These are phyloP conservation scores for Dynastes tityus DNA, from an alignment of 2,888 invertebrate species.

Conservation along the genomic window DNA sequence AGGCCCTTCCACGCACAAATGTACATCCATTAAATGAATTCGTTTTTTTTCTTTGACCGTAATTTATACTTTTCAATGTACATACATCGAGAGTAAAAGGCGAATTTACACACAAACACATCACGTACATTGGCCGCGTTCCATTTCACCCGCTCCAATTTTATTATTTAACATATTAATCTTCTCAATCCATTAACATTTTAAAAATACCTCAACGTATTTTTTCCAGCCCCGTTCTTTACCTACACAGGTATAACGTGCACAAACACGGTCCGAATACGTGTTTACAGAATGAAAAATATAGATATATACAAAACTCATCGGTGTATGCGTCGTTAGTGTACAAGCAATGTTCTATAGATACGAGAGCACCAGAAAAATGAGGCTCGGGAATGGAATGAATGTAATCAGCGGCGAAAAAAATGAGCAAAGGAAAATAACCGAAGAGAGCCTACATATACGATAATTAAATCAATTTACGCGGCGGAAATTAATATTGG, in stretches of 20 bases:
- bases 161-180: constrained; percentile 23
- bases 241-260: neutral
- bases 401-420: neutral
- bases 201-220: neutral
- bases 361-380: too few species aligned
- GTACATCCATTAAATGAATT: neutral
- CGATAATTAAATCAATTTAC: constrained; percentile 10
- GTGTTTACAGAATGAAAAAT: constrained; percentile 3
- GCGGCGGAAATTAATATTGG: neutral
- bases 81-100: neutral
- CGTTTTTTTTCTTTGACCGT: neutral
- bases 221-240: neutral
- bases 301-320: neutral
- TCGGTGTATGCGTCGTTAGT: neutral
- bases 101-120: neutral
- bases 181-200: constrained; percentile 21
- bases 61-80: too few species aligned
- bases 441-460: neutral
- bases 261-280: neutral
- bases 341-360: neutral
- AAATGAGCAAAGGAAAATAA: constrained; percentile 12
- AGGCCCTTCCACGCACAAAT: neutral
- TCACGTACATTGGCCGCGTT: neutral
- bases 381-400: neutral
- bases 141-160: neutral